phyloP scores from a whole-genome alignment of 2,113 vertebrate genomes.

The Embiotoca jacksoni region DNA sequence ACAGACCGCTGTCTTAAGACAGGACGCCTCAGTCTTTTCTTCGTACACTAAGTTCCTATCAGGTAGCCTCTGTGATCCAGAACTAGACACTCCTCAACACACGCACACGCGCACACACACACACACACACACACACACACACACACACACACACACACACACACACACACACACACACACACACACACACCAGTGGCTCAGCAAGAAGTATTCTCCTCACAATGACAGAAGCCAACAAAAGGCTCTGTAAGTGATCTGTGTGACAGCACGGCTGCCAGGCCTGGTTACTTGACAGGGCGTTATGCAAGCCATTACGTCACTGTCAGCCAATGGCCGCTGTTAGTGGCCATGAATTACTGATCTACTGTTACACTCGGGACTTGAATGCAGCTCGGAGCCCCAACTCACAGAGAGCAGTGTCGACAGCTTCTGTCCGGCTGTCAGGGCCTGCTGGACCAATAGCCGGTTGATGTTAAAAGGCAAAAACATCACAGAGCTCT shows the following conservation, averaged over 20 bases:
- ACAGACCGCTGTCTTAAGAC: not conserved
- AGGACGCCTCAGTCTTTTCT: slow-evolving; percentile 2
- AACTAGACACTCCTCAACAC: slow-evolving; percentile 21
- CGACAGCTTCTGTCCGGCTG: slow-evolving; percentile 31
- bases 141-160: slow-evolving; percentile 4
- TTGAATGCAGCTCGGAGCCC: slow-evolving; percentile 11
- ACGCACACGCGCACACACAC: not conserved
- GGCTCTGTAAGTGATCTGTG: slow-evolving; percentile 69
- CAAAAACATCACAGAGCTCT: slow-evolving; percentile 4
- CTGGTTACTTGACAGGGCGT: slow-evolving; percentile 73
- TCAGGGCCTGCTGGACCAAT: slow-evolving; percentile 7
- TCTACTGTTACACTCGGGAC: slow-evolving; percentile 53
- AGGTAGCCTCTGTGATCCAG: slow-evolving; percentile 38
- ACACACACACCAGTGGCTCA: slow-evolving; percentile 28
- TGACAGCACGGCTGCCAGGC: slow-evolving; percentile 44
- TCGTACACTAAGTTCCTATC: slow-evolving; percentile 32
- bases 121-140: slow-evolving; percentile 7
- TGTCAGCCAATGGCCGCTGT: slow-evolving; percentile 56
- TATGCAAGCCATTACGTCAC: slow-evolving; percentile 78
- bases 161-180: slow-evolving; percentile 13
- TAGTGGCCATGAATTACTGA: slow-evolving; percentile 60
- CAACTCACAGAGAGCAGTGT: slow-evolving; percentile 46
- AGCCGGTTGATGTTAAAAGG: slow-evolving; percentile 31
- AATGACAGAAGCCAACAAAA: slow-evolving; percentile 64
- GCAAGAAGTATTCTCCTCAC: slow-evolving; percentile 46